Evolutionary conservation across 1,140 invertebrate genomes (phyloP), one percentile per base, ranked within the genome.

Genomic region (Lordiphosa stackelbergi): DNA sequence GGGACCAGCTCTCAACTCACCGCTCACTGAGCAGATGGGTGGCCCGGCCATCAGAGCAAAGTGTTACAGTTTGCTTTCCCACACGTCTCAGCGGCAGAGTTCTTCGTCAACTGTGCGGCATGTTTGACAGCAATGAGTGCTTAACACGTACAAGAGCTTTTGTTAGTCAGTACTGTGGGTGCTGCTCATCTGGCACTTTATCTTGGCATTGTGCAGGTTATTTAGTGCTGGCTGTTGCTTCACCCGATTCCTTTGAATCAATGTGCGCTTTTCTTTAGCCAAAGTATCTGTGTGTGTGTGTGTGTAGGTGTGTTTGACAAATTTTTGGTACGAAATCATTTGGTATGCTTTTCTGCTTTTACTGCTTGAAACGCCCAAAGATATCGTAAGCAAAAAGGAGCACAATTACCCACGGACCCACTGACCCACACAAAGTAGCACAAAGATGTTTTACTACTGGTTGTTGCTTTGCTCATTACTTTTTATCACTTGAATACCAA

Each of bases 61-160:
- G 46, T 79, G 77, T 60, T 75, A 62, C 71, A 81, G 66, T 65
- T 71, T 69, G 77, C 70, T 75, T 83, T 83, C 75, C 77, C 75
- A 79, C 71, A 81, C 77, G 77, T 62, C 57, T 55, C 63, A 51
- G 38, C 59, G 60, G 60, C 61, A 66, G 75, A 71, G 71, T 66
- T 74, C 75, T 70, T 70, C 74, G 71, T 81, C 75, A 79, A 81
- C 58, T 58, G 53, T 66, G 66, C 71, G 71, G 74, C 71, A 71
- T 79, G 75, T 83, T 81, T 83, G 75, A 75, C 75, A 83, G 75
- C 77, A 79, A 79, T 75, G 74, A 79, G 75, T 75, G 66, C 71
- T 74, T 81, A 79, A 79, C 75, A 79, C 75, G 75, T 83, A 79
- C 71, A 73, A 79, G 66, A 60, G 66, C 75, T 74, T 81, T 79